Evolutionary conservation across 35 echinoderm and acorn worm genomes (phyloP), one percentile per base, ranked within the genome.

Genomic region (Strongylocentrotus purpuratus): DNA sequence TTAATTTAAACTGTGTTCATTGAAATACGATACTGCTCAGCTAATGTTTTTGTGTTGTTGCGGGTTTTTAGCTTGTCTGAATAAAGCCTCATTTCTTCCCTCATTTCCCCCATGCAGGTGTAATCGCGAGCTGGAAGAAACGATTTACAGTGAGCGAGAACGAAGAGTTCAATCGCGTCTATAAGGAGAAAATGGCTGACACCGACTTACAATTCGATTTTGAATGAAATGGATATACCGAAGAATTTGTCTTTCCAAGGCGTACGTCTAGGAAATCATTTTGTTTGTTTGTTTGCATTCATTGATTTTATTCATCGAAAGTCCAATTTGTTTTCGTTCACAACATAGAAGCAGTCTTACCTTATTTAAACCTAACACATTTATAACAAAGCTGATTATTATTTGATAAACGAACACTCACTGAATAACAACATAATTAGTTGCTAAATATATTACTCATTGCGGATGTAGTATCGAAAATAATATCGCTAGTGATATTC

Each of bases 91-190:
- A 86, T 85, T 85, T 3, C 35, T 41, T 0, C 35, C 0, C 35
- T 41, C 35, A 41, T 41, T 41, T 41, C 35, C 41, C 31, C 41
- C 28, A 5, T 18, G 9, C 46, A 93, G 91, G 91, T 58, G 91
- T 93, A 13, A 58, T 93, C 48, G 91, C 45, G 17, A 93, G 48
- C 48, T 93, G 91, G 91, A 93, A 93, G 48, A 28, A 13, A 18
- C 91, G 91, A 32, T 93, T 93, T n/a, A 93, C 91, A 7, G 91
- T 93, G 33, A 93, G 48, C 32, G 91, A 93, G 31, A 93, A 93
- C 12, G 91, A 93, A 58, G 91, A 93, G 46, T 93, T 93, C 46
- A 45, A 93, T 28, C 45, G 48, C 20, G 46, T 93, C 33, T 93
- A 93, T 33, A 22, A 20, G n/a, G 91, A 93, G 91, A 47, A 93